A percentile compares a stretch with the other conserved stretches of the same genome.
Evolutionary conservation across 2,888 invertebrate genomes (phyloP).

Genomic region (Sinotaia quadrata): DNA sequence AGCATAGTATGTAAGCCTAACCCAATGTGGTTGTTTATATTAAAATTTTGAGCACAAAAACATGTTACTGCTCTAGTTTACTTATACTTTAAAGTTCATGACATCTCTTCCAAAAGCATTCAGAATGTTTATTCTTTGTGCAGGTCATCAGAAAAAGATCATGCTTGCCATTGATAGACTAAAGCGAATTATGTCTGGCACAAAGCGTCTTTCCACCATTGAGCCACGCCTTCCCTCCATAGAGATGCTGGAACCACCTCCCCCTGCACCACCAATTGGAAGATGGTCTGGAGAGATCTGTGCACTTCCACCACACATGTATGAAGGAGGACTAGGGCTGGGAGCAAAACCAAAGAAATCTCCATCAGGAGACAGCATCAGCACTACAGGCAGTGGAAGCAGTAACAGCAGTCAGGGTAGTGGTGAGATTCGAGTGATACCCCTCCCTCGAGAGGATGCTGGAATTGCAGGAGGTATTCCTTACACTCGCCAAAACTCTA

Average conservation of each 20-base stretch:
- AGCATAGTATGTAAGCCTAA: no score
- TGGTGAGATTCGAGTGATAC: slow-evolving; percentile 35
- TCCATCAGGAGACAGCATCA: slow-evolving; percentile 61
- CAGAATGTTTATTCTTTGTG: no score
- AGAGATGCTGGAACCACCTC: slow-evolving; percentile 59
- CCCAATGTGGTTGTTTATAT: no score
- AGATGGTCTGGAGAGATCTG: slow-evolving; percentile 61
- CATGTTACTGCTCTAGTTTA: no score
- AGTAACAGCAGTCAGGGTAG: slow-evolving; percentile 37
- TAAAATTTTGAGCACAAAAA: no score
- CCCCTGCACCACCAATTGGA: slow-evolving; percentile 48
- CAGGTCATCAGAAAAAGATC: slow-evolving; percentile 99
- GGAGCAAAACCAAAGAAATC: slow-evolving; percentile 53
- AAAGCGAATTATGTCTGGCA: slow-evolving; percentile 79
- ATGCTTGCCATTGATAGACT: slow-evolving; percentile 96
- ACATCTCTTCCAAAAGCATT: no score
- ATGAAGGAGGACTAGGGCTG: slow-evolving; percentile 24
- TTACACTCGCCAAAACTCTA: slow-evolving; percentile 31
- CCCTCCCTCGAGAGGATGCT: slow-evolving; percentile 33
- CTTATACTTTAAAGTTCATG: no score
- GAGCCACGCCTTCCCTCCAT: slow-evolving; percentile 51
- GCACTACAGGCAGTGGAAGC: slow-evolving; percentile 53
- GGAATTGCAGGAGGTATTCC: slow-evolving; percentile 32
- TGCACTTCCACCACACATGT: slow-evolving; percentile 31
- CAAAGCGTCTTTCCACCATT: slow-evolving; percentile 61